Percentiles rank a stretch among this genome's conserved stretches.
These are phyloP conservation scores for Numida meleagris DNA, from an alignment of 2,113 vertebrate species.

Conservation along the genomic window DNA sequence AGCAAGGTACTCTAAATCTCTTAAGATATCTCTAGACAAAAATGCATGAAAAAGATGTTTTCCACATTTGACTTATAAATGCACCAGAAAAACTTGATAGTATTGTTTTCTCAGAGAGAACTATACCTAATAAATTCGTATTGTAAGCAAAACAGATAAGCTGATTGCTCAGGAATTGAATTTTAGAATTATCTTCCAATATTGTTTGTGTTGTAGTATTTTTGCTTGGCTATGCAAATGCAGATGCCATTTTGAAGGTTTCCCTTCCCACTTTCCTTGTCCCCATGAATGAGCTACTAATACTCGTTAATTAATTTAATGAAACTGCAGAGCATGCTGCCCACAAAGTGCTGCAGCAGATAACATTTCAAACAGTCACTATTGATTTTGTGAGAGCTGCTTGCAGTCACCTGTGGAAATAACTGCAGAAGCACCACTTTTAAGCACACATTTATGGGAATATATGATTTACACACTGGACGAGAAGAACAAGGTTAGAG, in stretches of 20 bases:
- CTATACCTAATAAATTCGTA: not conserved
- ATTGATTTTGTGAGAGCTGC: not conserved
- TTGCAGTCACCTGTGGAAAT: not conserved
- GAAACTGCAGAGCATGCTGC: not conserved
- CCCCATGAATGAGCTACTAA: not conserved
- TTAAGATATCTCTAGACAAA: not conserved
- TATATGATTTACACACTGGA: not conserved
- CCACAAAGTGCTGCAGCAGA: not conserved
- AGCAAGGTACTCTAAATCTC: not conserved
- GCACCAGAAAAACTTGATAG: not conserved
- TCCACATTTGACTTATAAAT: not conserved
- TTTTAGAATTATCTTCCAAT: not conserved
- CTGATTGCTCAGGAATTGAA: not conserved
- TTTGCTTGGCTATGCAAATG: not conserved
- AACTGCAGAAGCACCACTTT: not conserved
- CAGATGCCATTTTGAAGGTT: not conserved
- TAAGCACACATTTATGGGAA: fast-evolving
- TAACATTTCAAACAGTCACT: not conserved
- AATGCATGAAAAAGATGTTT: not conserved
- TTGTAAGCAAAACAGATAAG: not conserved
- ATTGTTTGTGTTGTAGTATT: not conserved
- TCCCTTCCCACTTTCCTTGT: not conserved
- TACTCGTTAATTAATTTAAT: not conserved
- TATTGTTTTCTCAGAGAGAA: not conserved
- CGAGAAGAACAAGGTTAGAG: not conserved